Conservation (phyloP, 35 echinoderm and acorn worm genomes). For the Acanthaster planci region DNA sequence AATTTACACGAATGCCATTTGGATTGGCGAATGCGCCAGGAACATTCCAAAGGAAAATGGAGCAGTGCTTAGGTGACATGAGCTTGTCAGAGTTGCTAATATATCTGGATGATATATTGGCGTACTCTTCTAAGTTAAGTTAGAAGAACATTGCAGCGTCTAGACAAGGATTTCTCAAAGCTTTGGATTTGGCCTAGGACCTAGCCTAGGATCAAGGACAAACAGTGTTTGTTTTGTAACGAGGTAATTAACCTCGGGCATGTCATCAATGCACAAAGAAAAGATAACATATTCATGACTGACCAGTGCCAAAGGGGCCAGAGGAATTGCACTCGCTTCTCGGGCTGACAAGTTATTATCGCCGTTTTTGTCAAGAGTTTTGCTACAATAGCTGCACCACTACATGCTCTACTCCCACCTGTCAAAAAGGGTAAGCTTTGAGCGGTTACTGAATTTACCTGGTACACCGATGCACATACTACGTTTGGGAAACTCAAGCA, state of each 20-base stretch:
- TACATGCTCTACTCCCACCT: background rate
- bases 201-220: background rate
- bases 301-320: background rate
- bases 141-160: background rate
- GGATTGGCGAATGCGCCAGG: background rate
- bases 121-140: background rate
- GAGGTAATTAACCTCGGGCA: background rate
- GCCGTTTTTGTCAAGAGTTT: background rate
- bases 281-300: background rate
- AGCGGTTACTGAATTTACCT: too few species aligned
- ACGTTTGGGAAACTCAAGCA: conserved; percentile 49
- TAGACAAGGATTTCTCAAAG: background rate
- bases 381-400: background rate
- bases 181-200: background rate
- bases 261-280: background rate
- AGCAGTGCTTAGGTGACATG: background rate
- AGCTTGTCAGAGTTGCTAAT: background rate
- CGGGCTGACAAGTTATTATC: background rate
- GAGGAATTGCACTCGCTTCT: background rate
- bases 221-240: background rate
- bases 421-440: too few species aligned
- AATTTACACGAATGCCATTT: conserved; percentile 56
- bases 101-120: conserved; percentile 19
- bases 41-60: background rate
- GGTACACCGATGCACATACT: too few species aligned